Evolutionary conservation across 2,888 invertebrate genomes (phyloP), one percentile per base, ranked within the genome.

Genomic region (Phengaris arion): DNA sequence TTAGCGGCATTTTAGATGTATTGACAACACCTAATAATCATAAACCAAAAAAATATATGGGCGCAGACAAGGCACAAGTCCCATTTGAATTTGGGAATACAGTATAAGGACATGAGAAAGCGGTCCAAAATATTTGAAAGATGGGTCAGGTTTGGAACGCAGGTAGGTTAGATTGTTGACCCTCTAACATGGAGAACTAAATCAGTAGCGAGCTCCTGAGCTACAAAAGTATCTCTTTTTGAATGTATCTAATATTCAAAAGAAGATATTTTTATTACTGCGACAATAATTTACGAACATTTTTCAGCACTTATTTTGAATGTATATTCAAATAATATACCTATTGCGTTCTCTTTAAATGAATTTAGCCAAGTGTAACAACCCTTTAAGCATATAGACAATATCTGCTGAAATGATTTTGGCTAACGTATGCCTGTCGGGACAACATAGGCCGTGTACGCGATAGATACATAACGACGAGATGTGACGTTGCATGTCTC

Each of bases 401-500:
- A 73, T 45, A 75, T 70, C 72, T 74, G 7, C 74, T 48, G 10
- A 74, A 74, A 74, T 59, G 22, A 75, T 22, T n/a, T 45, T 46
- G 45, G 10, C 6, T 35, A 57, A 57, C 74, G 74, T 59, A 55
- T 74, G 74, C 57, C 52, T 52, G 51, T 45, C 52, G 9, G 35
- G 68, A 74, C 45, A 22, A 59, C 10, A 64, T 35, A 35, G 79
- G 79, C 83, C 81, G 83, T 87, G 85, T 86, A 84, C 84, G 46
- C 46, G 46, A 22, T 68, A 52, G 55, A 55, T 75, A 55, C 69
- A 55, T 69, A 68, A 68, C 12, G 68, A 54, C 52, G 46, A 55
- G 45, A 89, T 89, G 84, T 84, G 35, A 35, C 87, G 89, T 85
- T 89, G 87, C 84, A 86, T 86, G 88, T 86, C 85, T 89, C 84